Evolutionary conservation across 2,888 invertebrate species (phyloP), one percentile per base, ranked within the genome.

Genomic region (Abrostola triplasia): DNA sequence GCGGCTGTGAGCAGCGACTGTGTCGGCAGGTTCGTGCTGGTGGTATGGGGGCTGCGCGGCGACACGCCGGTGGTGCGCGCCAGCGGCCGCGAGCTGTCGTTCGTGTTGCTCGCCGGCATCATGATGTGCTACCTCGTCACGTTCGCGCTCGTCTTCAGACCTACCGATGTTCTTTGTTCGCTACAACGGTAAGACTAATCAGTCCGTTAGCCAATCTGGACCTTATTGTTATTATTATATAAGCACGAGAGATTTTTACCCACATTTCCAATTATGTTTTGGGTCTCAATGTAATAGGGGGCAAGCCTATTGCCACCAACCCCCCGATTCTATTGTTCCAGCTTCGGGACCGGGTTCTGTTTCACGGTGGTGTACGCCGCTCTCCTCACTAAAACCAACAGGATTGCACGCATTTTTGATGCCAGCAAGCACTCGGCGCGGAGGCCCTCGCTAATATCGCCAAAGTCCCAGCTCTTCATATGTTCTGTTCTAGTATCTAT

Each of bases 281-380:
- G n/a, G n/a, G n/a, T n/a, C n/a, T n/a, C n/a, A n/a, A n/a, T n/a
- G n/a, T n/a, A n/a, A n/a, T n/a, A n/a, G n/a, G n/a, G n/a, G n/a
- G n/a, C n/a, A n/a, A n/a, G n/a, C n/a, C n/a, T n/a, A n/a, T n/a
- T n/a, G n/a, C n/a, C n/a, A n/a, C n/a, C n/a, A n/a, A n/a, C n/a
- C n/a, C n/a, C n/a, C n/a, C n/a, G n/a, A 12, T 7, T 44, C 24
- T 6, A 6, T 44, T 50, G 6, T 54, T 49, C 4, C 82, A 98
- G 97, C 83, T 97, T 98, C 82, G 96, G 97, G 10, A 97, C 98
- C 0, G 98, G 98, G 1, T 97, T 99, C 87, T 98, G 99, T 86
- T 99, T 99, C 94, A 98, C 99, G 1, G 97, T 99, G 50, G 99
- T 99, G 59, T 99, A 99, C 92, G 99, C 99, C 0, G 98, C 99